Percentiles rank a stretch among this genome's conserved stretches.
These are phyloP conservation scores for Eupsittula cactorum DNA, from an alignment of 2,113 vertebrate genomes.

Conservation along the genomic window DNA sequence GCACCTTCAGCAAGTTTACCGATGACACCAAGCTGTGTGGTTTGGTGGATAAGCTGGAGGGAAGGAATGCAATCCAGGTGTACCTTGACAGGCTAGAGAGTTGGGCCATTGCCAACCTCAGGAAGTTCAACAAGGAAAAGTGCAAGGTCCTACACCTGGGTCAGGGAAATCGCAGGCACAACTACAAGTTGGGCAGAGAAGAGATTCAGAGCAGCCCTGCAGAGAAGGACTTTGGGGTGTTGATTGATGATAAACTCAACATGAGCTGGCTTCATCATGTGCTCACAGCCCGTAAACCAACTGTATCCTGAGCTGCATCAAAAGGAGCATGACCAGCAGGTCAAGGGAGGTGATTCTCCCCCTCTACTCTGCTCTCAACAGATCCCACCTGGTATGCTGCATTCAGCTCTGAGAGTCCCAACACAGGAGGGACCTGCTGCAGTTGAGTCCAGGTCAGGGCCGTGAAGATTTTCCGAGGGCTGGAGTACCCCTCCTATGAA, in stretches of 20 bases:
- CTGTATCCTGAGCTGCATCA: neutral
- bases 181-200: neutral
- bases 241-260: neutral
- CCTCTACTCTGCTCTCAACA: neutral
- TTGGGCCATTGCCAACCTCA: neutral
- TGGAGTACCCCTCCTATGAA: neutral
- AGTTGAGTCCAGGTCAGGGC: neutral
- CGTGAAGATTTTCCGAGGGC: neutral
- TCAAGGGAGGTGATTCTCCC: neutral
- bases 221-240: neutral
- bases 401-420: neutral
- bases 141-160: neutral
- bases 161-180: neutral
- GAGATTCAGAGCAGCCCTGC: neutral
- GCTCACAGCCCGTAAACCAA: neutral
- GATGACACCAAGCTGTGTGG: neutral
- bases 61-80: neutral
- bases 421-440: neutral
- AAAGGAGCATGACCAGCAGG: neutral
- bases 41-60: neutral
- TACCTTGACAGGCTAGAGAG: neutral
- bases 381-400: neutral
- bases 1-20: neutral
- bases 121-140: neutral
- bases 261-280: neutral